Evolutionary conservation across 2,113 vertebrate genomes (phyloP).

Genomic region (Melanostigma gelatinosum): DNA sequence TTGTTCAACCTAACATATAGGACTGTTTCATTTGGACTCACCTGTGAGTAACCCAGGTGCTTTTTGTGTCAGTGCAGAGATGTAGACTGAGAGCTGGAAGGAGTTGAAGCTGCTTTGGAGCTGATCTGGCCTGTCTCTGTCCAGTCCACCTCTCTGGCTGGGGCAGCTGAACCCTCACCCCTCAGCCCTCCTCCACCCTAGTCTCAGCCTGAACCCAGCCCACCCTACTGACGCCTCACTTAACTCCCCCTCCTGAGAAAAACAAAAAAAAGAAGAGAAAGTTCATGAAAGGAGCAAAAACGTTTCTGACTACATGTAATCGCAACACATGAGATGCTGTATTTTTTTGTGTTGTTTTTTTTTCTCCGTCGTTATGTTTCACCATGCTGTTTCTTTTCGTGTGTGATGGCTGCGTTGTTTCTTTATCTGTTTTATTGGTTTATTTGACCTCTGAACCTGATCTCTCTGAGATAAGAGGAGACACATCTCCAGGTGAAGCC

Average conservation of each 20-base stretch:
- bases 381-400: conserved; percentile 65
- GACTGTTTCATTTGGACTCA: background rate
- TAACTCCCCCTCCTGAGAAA: conserved; percentile 80
- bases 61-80: conserved; percentile 56
- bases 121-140: conserved; percentile 77
- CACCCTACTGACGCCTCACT: conserved; percentile 83
- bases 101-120: conserved; percentile 73
- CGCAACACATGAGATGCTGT: conserved; percentile 70
- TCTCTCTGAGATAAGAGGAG: conserved; percentile 63
- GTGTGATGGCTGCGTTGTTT: conserved; percentile 66
- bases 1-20: background rate
- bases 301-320: conserved; percentile 52
- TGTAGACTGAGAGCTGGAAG: conserved; percentile 72
- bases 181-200: conserved; percentile 58
- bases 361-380: conserved; percentile 76
- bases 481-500: conserved; percentile 55
- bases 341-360: conserved; percentile 57
- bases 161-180: conserved; percentile 70
- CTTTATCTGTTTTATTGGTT: conserved; percentile 65
- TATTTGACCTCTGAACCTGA: conserved; percentile 72
- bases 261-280: conserved; percentile 43
- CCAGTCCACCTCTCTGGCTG: conserved; percentile 80
- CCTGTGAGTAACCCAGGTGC: conserved; percentile 35
- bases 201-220: conserved; percentile 75
- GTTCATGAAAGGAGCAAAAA: conserved; percentile 28